Conservation (phyloP, 2,888 invertebrate genomes). For the Lypha dubia region DNA sequence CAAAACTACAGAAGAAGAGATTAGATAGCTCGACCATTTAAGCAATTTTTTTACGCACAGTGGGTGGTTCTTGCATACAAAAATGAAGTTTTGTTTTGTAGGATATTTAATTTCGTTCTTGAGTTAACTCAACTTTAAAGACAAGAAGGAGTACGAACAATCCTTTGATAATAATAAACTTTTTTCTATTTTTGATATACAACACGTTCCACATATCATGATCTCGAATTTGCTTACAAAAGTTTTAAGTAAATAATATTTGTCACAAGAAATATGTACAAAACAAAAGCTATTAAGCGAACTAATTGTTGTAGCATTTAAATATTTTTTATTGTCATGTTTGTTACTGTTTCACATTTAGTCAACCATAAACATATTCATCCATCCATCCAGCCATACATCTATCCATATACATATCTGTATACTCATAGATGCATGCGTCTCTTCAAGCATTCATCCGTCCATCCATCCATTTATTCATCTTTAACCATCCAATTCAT, state of each 20-base stretch:
- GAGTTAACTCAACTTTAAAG: too few species aligned
- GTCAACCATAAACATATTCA: conserved; percentile 63
- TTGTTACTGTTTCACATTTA: conserved; percentile 60
- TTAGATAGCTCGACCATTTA: too few species aligned
- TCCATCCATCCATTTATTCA: conserved; percentile 45
- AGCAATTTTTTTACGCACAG: too few species aligned
- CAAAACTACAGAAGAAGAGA: too few species aligned
- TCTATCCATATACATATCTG: conserved; percentile 1
- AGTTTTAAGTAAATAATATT: conserved; percentile 21
- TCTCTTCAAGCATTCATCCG: conserved; percentile 43
- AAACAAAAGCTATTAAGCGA: conserved; percentile 49
- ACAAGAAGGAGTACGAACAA: too few species aligned
- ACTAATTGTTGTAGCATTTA: conserved; percentile 65
- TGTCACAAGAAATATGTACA: conserved; percentile 14
- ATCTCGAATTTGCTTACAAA: background rate
- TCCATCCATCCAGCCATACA: conserved; percentile 44
- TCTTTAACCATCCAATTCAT: conserved; percentile 51
- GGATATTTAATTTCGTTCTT: too few species aligned
- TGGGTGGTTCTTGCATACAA: too few species aligned
- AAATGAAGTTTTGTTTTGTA: too few species aligned
- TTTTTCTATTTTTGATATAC: background rate
- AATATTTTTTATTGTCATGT: conserved; percentile 66
- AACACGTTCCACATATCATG: background rate
- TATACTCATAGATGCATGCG: conserved; percentile 46
- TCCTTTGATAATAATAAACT: too few species aligned